Evolutionary conservation across 2,888 invertebrate genomes (phyloP).

Genomic region (Elaeidobius kamerunicus): DNA sequence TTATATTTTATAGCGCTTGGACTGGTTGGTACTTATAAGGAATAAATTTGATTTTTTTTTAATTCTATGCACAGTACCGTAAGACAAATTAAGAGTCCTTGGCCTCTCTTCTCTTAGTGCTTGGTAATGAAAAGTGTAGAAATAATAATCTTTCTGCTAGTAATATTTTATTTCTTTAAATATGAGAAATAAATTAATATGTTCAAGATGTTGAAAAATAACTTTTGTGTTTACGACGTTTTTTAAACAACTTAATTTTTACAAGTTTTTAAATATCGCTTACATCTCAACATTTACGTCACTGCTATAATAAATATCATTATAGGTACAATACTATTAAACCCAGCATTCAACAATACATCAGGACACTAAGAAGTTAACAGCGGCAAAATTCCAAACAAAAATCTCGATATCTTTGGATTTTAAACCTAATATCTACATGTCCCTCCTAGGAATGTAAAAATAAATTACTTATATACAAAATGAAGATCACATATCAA

Average conservation of each 20-base stretch:
- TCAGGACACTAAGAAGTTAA: not conserved
- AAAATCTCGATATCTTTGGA: not conserved
- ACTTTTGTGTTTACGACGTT: not conserved
- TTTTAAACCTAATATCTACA: not conserved
- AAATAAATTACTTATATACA: slow-evolving; percentile 21
- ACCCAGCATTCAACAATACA: not conserved
- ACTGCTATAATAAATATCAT: not conserved
- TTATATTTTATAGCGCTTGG: too few relatives aligned
- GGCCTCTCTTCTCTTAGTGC: not conserved
- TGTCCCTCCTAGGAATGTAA: slow-evolving; percentile 8
- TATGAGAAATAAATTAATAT: too few relatives aligned
- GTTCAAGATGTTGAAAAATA: too few relatives aligned
- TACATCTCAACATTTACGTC: not conserved
- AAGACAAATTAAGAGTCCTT: too few relatives aligned
- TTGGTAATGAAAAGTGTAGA: too few relatives aligned
- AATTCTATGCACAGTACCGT: too few relatives aligned
- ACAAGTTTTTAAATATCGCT: not conserved
- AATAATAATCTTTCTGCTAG: too few relatives aligned
- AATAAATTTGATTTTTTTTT: too few relatives aligned
- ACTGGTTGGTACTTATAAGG: too few relatives aligned
- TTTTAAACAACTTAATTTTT: not conserved
- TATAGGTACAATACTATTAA: not conserved
- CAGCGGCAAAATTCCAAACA: not conserved
- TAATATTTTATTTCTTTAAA: too few relatives aligned
- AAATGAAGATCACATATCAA: slow-evolving; percentile 17